A percentile compares a stretch with the other conserved stretches of the same genome.
phyloP scores from a whole-genome alignment of 2,888 invertebrate genomes.

The Rotaria magnacalcarata region DNA sequence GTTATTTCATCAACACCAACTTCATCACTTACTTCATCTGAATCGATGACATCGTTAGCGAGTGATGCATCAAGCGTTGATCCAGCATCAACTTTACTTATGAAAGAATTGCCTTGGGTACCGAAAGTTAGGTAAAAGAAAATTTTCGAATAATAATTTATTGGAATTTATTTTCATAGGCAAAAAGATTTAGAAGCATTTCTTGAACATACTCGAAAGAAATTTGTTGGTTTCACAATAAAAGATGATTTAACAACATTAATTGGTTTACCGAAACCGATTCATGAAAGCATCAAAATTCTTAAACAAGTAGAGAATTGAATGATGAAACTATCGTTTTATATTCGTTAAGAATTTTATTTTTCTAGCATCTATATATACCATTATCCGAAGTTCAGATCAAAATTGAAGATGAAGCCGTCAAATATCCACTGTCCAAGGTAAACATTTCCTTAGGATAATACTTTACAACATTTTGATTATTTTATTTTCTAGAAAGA shows the following conservation, averaged over 20 bases:
- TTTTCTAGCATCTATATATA: constrained; percentile 77
- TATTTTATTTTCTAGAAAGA: constrained; percentile 51
- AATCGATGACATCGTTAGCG: background rate
- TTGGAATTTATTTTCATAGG: constrained; percentile 49
- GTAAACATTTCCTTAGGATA: constrained; percentile 48
- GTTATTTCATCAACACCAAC: constrained; percentile 4
- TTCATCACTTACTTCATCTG: background rate
- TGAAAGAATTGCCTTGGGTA: constrained; percentile 79
- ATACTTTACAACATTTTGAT: no score
- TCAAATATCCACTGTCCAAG: constrained; percentile 77
- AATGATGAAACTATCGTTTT: background rate
- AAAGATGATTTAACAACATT: constrained; percentile 74
- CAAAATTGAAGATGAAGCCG: constrained; percentile 81
- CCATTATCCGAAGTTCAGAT: constrained; percentile 87
- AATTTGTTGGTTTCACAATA: constrained; percentile 87
- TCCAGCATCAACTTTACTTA: constrained; percentile 18
- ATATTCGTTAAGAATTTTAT: constrained; percentile 46
- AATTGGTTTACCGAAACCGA: constrained; percentile 89
- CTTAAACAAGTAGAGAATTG: constrained; percentile 66
- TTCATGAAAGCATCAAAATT: constrained; percentile 88
- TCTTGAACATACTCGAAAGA: constrained; percentile 79
- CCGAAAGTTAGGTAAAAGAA: constrained; percentile 72
- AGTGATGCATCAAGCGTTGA: background rate
- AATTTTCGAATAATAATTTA: background rate
- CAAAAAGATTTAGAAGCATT: constrained; percentile 78